A percentile compares a stretch with the other conserved stretches of the same genome.
Evolutionary conservation across 2,113 vertebrate genomes (phyloP).

Genomic region (Rhinoptilus africanus): DNA sequence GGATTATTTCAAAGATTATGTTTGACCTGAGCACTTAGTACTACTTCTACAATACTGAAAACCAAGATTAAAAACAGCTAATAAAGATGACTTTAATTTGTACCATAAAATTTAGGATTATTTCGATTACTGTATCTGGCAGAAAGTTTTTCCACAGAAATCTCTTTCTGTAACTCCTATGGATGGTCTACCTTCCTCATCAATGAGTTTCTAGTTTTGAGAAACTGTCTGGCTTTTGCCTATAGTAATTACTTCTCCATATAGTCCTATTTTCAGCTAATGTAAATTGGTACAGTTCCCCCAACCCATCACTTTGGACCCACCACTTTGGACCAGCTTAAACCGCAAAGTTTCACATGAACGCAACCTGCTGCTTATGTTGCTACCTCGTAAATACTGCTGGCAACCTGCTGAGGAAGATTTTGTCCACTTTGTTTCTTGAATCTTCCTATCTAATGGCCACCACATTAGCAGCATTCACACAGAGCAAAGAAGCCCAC

Average conservation of each 20-base stretch:
- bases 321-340: background rate
- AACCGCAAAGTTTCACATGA: background rate
- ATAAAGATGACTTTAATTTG: background rate
- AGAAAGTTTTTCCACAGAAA: background rate
- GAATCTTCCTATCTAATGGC: background rate
- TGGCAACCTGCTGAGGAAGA: background rate
- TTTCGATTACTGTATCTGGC: background rate
- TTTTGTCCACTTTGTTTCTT: background rate
- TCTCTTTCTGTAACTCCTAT: background rate
- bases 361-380: background rate
- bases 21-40: background rate
- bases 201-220: background rate
- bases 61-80: background rate
- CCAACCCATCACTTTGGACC: background rate
- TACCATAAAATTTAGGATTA: background rate
- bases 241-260: background rate
- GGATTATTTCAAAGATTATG: background rate
- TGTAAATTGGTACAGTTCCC: background rate
- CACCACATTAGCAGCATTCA: background rate
- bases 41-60: background rate
- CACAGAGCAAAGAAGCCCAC: background rate
- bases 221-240: background rate
- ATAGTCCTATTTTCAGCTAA: background rate
- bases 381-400: background rate
- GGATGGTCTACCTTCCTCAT: background rate